Conservation (phyloP, 2,797 vertebrate genomes). For the Champsocephalus gunnari region DNA sequence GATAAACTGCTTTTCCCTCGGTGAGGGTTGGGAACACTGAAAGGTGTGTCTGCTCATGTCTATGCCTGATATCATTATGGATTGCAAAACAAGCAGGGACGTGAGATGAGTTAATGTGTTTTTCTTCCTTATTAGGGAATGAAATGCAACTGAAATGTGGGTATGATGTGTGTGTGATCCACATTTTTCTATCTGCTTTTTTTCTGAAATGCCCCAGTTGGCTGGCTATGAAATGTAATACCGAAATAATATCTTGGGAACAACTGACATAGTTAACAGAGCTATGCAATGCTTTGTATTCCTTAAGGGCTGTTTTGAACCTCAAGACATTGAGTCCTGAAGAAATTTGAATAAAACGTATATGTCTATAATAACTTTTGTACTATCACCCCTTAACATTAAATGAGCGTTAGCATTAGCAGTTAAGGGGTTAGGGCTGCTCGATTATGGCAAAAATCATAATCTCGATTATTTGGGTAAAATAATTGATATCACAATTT, state of each 20-base stretch:
- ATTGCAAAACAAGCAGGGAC: conserved; percentile 73
- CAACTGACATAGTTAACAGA: conserved; percentile 13
- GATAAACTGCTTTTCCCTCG: conserved; percentile 37
- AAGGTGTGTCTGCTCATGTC: conserved; percentile 79
- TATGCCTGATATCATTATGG: conserved; percentile 69
- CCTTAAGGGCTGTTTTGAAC: conserved; percentile 18
- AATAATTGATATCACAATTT: too few relatives aligned
- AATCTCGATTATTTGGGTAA: too few relatives aligned
- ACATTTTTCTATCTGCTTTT: conserved; percentile 30
- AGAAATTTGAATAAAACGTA: conserved; percentile 11
- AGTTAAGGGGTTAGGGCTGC: too few relatives aligned
- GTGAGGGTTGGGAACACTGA: conserved; percentile 48
- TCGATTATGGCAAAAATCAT: too few relatives aligned
- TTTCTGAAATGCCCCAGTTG: conserved; percentile 18
- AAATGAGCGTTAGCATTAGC: background rate
- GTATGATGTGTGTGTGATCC: conserved; percentile 6
- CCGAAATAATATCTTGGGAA: conserved; percentile 20
- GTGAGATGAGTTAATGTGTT: conserved; percentile 61
- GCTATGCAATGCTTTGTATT: conserved; percentile 21
- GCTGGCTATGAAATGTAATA: conserved; percentile 43
- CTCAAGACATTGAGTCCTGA: conserved; percentile 9
- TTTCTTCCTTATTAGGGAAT: conserved; percentile 68
- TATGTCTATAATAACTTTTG: conserved; percentile 5
- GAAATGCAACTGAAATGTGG: conserved; percentile 30
- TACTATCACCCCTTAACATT: conserved; percentile 2